Base-by-base conservation (phyloP, 2,797 vertebrate species). In the Peromyscus nudipes region DNA sequence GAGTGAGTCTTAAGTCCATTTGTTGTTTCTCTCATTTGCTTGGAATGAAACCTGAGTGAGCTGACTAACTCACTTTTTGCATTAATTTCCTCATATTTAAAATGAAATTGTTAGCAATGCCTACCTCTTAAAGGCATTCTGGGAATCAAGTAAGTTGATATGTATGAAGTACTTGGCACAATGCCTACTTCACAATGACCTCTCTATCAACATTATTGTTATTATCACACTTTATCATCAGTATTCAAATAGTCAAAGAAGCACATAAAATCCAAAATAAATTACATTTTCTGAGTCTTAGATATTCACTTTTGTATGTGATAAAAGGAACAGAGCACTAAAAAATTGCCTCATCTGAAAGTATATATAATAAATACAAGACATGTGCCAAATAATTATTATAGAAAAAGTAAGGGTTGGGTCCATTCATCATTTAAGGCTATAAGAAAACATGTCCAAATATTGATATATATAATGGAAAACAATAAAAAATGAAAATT, bases 91-190 rank as follows among this genome's bases (percentile, higher is more conserved):
- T 89, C 69, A 88, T 71, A 16, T 93, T 76, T 55, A 75, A 95
- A 86, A 93, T 95, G n/a, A 55, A 92, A 89, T 89, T 43, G 81
- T 27, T 81, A 92, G 92, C 11, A 75, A 67, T 37, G 46, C 16
- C 14, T 73, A 43, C 16, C 25, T 88, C 37, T 65, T 90, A 87
- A 92, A 19, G 34, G 31, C 76, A 2, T 46, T 67, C 37, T 37
- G 25, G 40, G 21, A 71, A n/a, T 88, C 65, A 77, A 76, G 75
- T 60, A 4, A 94, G 29, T 10, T 57, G 8, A 34, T 46, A 71
- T 25, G 14, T 40, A 7, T 77, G 77, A 86, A 89, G 31, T 3
- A 9, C 65, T 76, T 81, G 60, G 25, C 25, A 80, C 6, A 95
- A 10, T 57, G 25, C 46, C 17, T 94, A 1, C 6, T 21, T 60